Evolutionary conservation across 2,888 invertebrate genomes (phyloP).

Genomic region (Apamea monoglypha): DNA sequence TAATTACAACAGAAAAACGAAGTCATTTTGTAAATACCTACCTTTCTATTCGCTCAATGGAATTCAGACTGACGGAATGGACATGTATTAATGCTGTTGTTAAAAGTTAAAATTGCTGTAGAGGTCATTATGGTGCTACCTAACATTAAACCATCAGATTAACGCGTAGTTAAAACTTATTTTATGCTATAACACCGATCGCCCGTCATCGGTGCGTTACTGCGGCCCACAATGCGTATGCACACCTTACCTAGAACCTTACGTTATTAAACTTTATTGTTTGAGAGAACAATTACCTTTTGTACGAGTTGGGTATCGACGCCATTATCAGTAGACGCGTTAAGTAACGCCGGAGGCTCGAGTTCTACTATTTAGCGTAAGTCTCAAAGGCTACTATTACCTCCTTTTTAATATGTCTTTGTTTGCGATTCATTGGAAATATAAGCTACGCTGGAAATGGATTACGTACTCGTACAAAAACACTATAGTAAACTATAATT

Average conservation of each 20-base stretch:
- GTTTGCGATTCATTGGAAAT: constrained; percentile 72
- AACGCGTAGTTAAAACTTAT: constrained; percentile 34
- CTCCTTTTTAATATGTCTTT: constrained; percentile 81
- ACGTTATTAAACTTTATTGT: constrained; percentile 88
- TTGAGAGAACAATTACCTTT: constrained; percentile 90
- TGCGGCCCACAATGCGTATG: constrained; percentile 76
- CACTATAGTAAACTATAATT: constrained; percentile 7
- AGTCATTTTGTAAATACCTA: neutral
- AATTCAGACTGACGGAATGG: neutral
- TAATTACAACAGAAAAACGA: neutral
- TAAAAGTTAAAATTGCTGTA: neutral
- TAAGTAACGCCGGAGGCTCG: constrained; percentile 84
- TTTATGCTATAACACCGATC: constrained; percentile 66
- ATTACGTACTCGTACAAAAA: constrained; percentile 32
- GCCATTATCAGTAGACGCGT: constrained; percentile 85
- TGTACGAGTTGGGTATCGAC: constrained; percentile 85
- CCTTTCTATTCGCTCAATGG: neutral
- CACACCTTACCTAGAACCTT: constrained; percentile 86
- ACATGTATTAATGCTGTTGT: too few relatives aligned
- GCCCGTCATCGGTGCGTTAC: constrained; percentile 74
- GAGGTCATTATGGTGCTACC: constrained; percentile 69
- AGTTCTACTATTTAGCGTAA: constrained; percentile 82
- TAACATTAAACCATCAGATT: constrained; percentile 63
- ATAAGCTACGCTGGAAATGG: constrained; percentile 40
- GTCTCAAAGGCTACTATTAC: constrained; percentile 72